Evolutionary conservation across 2,113 vertebrate genomes (phyloP).

Genomic region (Seriola quinqueradiata): DNA sequence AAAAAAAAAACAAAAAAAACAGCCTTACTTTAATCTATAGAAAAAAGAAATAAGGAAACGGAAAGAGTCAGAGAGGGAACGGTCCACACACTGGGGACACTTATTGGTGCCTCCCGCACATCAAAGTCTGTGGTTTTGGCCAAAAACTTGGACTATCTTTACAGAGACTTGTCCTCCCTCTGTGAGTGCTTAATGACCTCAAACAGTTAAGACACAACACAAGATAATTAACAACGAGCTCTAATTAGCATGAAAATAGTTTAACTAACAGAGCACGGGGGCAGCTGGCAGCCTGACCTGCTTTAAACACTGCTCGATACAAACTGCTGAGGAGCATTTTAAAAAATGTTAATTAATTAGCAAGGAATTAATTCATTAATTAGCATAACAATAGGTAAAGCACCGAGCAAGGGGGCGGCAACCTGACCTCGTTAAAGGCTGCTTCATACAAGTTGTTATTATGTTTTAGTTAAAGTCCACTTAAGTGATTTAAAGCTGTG

Average conservation of each 20-base stretch:
- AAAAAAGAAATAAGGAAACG: conserved; percentile 19
- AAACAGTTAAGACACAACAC: conserved; percentile 65
- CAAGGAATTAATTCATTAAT: conserved; percentile 41
- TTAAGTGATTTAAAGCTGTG: conserved; percentile 37
- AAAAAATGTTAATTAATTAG: conserved; percentile 46
- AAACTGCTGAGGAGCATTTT: conserved; percentile 33
- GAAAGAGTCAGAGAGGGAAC: conserved; percentile 15
- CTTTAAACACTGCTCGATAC: conserved; percentile 38
- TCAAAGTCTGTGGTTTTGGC: conserved; percentile 41
- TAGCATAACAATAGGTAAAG: conserved; percentile 57
- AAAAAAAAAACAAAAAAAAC: not conserved
- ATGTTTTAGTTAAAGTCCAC: conserved; percentile 41
- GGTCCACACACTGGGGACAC: conserved; percentile 24
- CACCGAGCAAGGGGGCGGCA: conserved; percentile 13
- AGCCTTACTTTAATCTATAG: conserved; percentile 3
- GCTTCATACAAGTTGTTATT: conserved; percentile 42
- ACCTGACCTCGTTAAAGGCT: conserved; percentile 36
- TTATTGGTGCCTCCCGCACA: conserved; percentile 44
- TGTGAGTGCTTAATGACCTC: conserved; percentile 63
- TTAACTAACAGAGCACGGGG: conserved; percentile 51
- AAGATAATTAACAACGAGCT: conserved; percentile 70
- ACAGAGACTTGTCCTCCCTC: conserved; percentile 59
- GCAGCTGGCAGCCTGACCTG: conserved; percentile 62
- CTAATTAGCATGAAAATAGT: conserved; percentile 80
- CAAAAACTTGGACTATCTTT: conserved; percentile 51